Evolutionary conservation across 2,888 invertebrate species (phyloP), one percentile per base, ranked within the genome.

Genomic region (Drosophila rellima): DNA sequence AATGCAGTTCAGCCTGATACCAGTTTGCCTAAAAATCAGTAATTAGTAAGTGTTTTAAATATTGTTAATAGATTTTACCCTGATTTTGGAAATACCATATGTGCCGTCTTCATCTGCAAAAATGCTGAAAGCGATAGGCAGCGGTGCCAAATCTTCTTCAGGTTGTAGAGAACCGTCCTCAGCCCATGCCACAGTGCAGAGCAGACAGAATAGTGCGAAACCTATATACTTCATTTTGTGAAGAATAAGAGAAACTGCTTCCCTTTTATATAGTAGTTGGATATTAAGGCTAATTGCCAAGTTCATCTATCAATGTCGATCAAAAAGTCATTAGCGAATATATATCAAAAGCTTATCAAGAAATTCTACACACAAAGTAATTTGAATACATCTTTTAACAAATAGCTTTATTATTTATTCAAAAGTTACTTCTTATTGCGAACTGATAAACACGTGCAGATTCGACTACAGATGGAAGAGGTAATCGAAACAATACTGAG

Each of bases 211-310:
- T 31, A 40, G 29, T 29, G n/a, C 29, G 3, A 54, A 31, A 29
- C 31, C 54, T 18, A 54, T 18, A 10, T 13, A 42, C 54, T 54
- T 54, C 54, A 54, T 54, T 54, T 54, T 54, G 54, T 54, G n/a
- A 20, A 15, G 31, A 31, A n/a, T 29, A 3, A 0, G 18, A 15
- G 8, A 6, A 54, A 17, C 8, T 8, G 23, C n/a, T 26, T 2
- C 13, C 8, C 33, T 35, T 20, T 33, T 54, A 54, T 54, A 52
- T 52, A 52, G 39, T 17, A 2, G 7, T 39, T 13, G 26, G 3
- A 39, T 13, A 3, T 13, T 26, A 1, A 17, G 17, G 17, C 26
- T 52, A 39, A 54, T 40, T 31, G 2, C 40, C 2, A 2, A n/a
- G 20, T 31, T n/a, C 31, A 54, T 54, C 8, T 8, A 54, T 54